Evolutionary conservation across 1,140 invertebrate species (phyloP).

Genomic region (Arion vulgaris): DNA sequence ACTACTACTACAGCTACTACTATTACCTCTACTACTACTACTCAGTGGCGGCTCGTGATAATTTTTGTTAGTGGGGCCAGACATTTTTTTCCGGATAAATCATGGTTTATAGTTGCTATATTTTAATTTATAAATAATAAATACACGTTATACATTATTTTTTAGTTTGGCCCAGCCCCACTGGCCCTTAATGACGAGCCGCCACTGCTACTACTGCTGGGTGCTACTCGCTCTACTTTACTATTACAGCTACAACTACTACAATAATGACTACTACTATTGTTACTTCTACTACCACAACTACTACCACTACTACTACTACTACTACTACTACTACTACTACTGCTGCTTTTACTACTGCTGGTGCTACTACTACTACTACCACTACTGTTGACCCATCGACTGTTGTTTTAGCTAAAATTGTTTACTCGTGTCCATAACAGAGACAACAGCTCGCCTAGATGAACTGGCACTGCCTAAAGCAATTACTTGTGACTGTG

Average conservation of each 20-base stretch:
- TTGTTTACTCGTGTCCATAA: not conserved
- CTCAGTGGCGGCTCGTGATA: too few relatives aligned
- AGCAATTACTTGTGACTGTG: not conserved
- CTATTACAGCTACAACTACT: too few relatives aligned
- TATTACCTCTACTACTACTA: too few relatives aligned
- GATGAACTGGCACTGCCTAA: not conserved
- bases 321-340: not conserved
- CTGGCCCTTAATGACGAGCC: too few relatives aligned
- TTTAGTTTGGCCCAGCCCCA: too few relatives aligned
- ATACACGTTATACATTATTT: too few relatives aligned
- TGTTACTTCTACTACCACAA: not conserved
- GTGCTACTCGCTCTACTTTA: too few relatives aligned
- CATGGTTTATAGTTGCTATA: too few relatives aligned
- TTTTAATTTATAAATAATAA: too few relatives aligned
- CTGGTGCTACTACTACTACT: not conserved
- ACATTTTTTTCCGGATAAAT: too few relatives aligned
- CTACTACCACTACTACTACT: not conserved
- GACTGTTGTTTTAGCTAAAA: not conserved
- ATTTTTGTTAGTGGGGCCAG: too few relatives aligned
- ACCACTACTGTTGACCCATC: not conserved
- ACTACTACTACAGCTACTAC: not conserved
- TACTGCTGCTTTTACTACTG: not conserved
- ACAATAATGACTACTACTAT: not conserved
- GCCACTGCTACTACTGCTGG: too few relatives aligned
- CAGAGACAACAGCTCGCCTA: not conserved